Evolutionary conservation across 2,797 vertebrate species (phyloP).

Genomic region (Buceros bicornis): DNA sequence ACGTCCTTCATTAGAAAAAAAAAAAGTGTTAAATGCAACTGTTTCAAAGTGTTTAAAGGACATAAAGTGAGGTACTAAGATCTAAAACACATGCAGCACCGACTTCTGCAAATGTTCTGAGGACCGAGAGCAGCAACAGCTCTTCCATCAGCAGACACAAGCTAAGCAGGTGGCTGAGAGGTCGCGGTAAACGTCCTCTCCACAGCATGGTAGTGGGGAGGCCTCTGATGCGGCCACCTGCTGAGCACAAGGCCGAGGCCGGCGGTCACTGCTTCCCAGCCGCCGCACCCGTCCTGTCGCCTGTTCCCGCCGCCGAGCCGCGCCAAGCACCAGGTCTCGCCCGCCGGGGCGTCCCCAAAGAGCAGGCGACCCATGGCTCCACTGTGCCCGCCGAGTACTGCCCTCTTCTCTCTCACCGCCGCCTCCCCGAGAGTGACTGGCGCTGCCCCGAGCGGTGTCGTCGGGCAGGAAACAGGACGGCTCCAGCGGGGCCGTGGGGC

Average conservation of each 20-base stretch:
- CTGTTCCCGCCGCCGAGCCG: neutral
- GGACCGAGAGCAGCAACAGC: fast-evolving
- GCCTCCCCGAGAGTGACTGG: too few species aligned
- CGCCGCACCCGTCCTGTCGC: fast-evolving
- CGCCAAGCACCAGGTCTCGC: too few species aligned
- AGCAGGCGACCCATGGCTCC: too few species aligned
- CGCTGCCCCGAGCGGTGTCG: neutral
- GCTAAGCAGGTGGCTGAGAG: fast-evolving
- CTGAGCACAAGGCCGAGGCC: neutral
- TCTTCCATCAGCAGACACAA: too few species aligned
- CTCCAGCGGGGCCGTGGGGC: fast-evolving
- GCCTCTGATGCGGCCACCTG: neutral
- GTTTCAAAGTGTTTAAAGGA: neutral
- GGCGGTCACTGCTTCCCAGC: neutral
- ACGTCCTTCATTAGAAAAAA: fast-evolving
- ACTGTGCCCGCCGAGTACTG: too few species aligned
- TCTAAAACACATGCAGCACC: neutral
- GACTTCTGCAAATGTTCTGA: neutral
- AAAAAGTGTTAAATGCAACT: neutral
- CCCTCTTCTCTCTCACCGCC: too few species aligned
- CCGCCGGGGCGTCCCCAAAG: too few species aligned
- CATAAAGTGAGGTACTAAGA: neutral
- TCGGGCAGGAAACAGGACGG: neutral
- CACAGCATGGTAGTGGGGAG: fast-evolving
- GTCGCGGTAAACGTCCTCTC: too few species aligned